phyloP scores from a whole-genome alignment of 1,140 invertebrate species.

The Heterodera schachtii region DNA sequence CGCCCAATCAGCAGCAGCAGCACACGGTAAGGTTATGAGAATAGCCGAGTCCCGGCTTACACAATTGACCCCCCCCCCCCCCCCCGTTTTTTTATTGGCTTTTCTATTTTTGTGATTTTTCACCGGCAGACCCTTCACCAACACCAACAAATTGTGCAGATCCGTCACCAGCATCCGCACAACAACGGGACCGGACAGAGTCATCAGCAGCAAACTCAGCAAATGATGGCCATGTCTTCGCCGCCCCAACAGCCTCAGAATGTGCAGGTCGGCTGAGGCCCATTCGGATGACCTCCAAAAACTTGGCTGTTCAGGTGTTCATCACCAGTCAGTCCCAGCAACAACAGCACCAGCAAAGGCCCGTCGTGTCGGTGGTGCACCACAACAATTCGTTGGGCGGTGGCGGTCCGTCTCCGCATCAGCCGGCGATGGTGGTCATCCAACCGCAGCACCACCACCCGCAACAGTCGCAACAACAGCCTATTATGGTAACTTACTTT shows the following conservation, averaged over 20 bases:
- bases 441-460: neutral
- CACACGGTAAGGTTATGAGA: no score
- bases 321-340: constrained; percentile 2
- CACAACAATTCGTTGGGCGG: neutral
- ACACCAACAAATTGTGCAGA: neutral
- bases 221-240: constrained; percentile 4
- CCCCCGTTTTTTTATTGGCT: no score
- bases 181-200: neutral
- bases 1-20: neutral
- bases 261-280: neutral
- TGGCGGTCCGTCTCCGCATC: no score
- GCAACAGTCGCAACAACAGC: neutral
- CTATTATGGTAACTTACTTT: neutral
- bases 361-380: neutral
- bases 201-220: neutral
- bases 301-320: neutral
- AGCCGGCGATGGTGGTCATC: neutral
- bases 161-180: neutral
- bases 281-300: no score
- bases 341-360: neutral
- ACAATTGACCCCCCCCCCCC: no score
- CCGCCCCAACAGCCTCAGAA: neutral
- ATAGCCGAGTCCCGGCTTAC: no score
- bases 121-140: neutral
- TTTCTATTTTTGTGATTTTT: no score